A percentile compares a stretch with the other conserved stretches of the same genome.
phyloP scores from a whole-genome alignment of 2,113 vertebrate genomes.

The Mesoclemmys tuberculata region DNA sequence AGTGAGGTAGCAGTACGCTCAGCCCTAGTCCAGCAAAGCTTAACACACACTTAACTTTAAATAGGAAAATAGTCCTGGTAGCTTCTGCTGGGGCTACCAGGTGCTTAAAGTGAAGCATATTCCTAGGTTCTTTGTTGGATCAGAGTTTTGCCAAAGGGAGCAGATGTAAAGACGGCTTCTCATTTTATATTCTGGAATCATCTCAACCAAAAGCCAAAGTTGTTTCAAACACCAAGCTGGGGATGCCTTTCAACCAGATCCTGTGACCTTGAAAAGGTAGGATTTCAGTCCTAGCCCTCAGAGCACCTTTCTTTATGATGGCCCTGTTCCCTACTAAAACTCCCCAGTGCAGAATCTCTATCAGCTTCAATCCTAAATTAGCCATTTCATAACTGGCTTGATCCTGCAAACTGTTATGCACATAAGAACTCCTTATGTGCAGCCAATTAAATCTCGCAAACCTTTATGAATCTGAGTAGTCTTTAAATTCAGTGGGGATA shows the following conservation, averaged over 20 bases:
- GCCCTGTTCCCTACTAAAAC: not conserved
- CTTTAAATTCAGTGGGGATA: not conserved
- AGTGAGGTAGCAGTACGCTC: not conserved
- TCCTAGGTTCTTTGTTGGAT: not conserved
- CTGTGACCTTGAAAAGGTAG: not conserved
- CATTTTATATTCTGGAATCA: not conserved
- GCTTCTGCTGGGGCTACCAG: not conserved
- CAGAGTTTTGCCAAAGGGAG: not conserved
- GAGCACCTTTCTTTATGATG: not conserved
- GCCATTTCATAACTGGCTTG: not conserved
- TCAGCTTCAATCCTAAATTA: not conserved
- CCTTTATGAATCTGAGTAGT: not conserved
- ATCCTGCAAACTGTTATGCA: conserved; percentile 9
- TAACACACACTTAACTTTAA: not conserved
- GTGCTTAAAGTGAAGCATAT: not conserved
- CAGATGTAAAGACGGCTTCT: not conserved
- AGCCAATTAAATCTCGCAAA: conserved; percentile 7
- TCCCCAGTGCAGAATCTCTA: not conserved
- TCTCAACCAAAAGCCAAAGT: not conserved
- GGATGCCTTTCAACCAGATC: not conserved
- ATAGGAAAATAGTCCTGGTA: not conserved
- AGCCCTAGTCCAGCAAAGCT: not conserved
- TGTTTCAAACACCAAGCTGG: not conserved
- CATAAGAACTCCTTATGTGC: not conserved
- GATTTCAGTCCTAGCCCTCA: not conserved